Base-by-base conservation (phyloP, 2,888 invertebrate genomes). In the Dicycla oo region DNA sequence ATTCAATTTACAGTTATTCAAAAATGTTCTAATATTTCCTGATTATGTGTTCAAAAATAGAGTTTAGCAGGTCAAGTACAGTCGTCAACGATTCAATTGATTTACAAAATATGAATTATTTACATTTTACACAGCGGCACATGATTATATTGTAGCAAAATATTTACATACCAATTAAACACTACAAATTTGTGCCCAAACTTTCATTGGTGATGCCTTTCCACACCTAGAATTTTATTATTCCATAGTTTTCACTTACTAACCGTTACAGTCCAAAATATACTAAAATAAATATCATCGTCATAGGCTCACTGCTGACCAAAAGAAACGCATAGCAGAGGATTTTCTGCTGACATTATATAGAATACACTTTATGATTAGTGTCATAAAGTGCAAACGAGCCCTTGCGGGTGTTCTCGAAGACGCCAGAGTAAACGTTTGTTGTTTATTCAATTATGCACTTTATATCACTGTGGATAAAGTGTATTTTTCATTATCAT, bases 151-250 rank as follows among this genome's bases (percentile, higher is more conserved):
- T 80, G 82, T 84, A 86, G 86, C 85, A 86, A 89, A 88, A 87
- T 92, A 91, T 91, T 89, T 91, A 91, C 90, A 91, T 83, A 85
- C 68, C 70, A 82, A 87, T 85, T 80, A 80, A 83, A 80, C 80
- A 81, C 71, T 76, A 88, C 81, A 86, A 13, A 80, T 88, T 91
- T 92, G 93, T 92, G 92, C 90, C 91, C 90, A 81, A 81, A 73
- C 69, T 76, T 83, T 74, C 63, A 73, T 56, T 68, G 63, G 63
- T 72, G 64, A 69, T 61, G 30, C 40, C 58, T 40, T 38, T 49
- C 58, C 49, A 64, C 64, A 38, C 51, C 51, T 56, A 63, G 13
- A 58, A 56, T 54, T 30, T 43, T 54, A 43, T 53, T 18, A 58
- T 40, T 74, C 49, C 65, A 58, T 40, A 47, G 13, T 63, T 18